A percentile compares a stretch with the other conserved stretches of the same genome.
Evolutionary conservation across 2,797 vertebrate species (phyloP).

Genomic region (Alectoris magna): DNA sequence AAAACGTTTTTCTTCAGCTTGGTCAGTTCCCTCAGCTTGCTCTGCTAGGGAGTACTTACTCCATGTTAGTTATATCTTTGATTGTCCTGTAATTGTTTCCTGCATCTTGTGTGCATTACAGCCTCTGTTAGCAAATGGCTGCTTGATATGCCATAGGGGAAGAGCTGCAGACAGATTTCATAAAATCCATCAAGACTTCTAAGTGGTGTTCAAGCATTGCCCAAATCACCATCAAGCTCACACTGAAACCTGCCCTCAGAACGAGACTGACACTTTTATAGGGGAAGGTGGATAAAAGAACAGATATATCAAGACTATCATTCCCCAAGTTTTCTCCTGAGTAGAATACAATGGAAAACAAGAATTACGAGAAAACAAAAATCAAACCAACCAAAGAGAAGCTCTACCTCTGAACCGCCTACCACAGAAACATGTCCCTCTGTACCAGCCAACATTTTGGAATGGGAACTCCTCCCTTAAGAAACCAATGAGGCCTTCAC

Average conservation of each 20-base stretch:
- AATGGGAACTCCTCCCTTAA: not conserved
- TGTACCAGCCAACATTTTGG: not conserved
- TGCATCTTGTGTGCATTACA: not conserved
- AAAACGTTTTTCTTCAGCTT: not conserved
- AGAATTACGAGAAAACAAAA: not conserved
- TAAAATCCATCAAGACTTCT: not conserved
- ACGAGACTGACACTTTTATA: not conserved
- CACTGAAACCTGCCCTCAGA: not conserved
- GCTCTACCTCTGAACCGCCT: not conserved
- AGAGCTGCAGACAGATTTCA: not conserved
- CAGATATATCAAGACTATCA: not conserved
- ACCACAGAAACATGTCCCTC: not conserved
- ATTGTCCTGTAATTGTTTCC: not conserved
- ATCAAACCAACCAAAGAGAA: not conserved
- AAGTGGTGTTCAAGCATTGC: not conserved
- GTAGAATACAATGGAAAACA: not conserved
- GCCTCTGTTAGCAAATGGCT: not conserved
- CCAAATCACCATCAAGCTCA: not conserved
- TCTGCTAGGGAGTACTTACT: not conserved
- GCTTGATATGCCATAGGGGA: not conserved
- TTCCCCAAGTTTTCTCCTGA: not conserved
- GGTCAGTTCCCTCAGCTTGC: not conserved
- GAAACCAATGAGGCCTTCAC: fast-evolving
- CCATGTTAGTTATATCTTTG: not conserved
- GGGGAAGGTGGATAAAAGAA: not conserved